Evolutionary conservation across 2,797 vertebrate species (phyloP).

Genomic region (Myotis findleyi): DNA sequence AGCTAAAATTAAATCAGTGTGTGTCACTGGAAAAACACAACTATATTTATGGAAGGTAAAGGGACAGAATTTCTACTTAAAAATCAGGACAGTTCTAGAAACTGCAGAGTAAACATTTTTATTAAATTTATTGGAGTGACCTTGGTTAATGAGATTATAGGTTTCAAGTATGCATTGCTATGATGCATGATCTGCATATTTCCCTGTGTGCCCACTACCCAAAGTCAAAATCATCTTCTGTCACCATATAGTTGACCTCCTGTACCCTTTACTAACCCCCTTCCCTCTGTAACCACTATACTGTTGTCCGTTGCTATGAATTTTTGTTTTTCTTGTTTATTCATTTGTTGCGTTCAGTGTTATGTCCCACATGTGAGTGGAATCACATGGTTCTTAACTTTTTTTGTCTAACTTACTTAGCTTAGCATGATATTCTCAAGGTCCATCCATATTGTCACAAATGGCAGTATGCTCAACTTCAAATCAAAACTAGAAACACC

Average conservation of each 20-base stretch:
- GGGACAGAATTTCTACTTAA: neutral
- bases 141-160: neutral
- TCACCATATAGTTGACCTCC: neutral
- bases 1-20: neutral
- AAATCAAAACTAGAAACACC: neutral
- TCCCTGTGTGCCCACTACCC: neutral
- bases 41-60: neutral
- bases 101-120: neutral
- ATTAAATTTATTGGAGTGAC: neutral
- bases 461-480: neutral
- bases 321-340: neutral
- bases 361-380: neutral
- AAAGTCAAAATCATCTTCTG: neutral
- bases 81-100: slow-evolving; percentile 6
- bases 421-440: neutral
- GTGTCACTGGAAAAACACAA: neutral
- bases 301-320: neutral
- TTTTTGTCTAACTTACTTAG: neutral
- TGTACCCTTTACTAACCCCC: neutral
- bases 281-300: neutral
- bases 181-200: neutral
- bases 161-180: neutral
- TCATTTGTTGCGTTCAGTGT: neutral
- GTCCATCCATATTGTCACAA: neutral
- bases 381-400: neutral